Evolutionary conservation across 1,140 invertebrate species (phyloP).

Genomic region (Tribolium madens): DNA sequence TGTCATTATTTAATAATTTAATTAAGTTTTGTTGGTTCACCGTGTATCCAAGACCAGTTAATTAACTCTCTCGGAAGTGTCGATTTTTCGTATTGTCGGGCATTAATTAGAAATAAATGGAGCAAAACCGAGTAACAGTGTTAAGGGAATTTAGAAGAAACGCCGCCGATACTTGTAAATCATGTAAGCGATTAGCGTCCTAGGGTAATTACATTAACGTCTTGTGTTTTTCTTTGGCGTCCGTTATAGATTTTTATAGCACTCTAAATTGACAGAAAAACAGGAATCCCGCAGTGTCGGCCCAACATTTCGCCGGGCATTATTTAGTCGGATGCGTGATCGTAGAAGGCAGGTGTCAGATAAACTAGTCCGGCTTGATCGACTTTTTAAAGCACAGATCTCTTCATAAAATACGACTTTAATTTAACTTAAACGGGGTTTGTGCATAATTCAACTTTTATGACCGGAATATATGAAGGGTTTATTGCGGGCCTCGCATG

Average conservation of each 20-base stretch:
- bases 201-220: conserved; percentile 58
- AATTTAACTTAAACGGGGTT: conserved; percentile 49
- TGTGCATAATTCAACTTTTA: conserved; percentile 21
- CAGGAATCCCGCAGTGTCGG: conserved; percentile 58
- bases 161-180: conserved; percentile 9
- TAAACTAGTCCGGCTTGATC: conserved; percentile 54
- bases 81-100: conserved; percentile 5
- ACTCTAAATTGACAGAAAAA: conserved; percentile 62
- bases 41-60: neutral
- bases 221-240: conserved; percentile 56
- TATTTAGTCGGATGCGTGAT: conserved; percentile 60
- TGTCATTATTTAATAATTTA: neutral
- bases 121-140: conserved; percentile 32
- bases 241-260: conserved; percentile 61
- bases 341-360: conserved; percentile 60
- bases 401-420: conserved; percentile 50
- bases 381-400: conserved; percentile 44
- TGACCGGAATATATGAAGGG: conserved; percentile 15
- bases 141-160: neutral
- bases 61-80: neutral
- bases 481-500: conserved; percentile 12
- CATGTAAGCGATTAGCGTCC: conserved; percentile 45
- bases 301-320: conserved; percentile 55
- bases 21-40: neutral
- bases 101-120: conserved; percentile 33